phyloP scores from a whole-genome alignment of 2,113 vertebrate species.

The Psilopsiagon aymara region DNA sequence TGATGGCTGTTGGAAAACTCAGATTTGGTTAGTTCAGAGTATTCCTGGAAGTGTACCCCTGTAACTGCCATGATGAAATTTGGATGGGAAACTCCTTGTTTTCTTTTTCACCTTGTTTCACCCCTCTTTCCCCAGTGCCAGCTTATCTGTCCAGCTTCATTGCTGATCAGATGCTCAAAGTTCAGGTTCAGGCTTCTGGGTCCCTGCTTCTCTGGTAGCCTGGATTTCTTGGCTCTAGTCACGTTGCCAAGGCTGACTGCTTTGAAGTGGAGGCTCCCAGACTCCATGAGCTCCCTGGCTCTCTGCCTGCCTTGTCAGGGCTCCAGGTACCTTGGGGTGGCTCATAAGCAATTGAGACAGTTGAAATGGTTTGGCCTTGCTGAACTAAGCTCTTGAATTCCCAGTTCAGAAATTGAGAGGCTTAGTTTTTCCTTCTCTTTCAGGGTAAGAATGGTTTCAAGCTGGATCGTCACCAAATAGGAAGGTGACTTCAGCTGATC shows the following conservation, averaged over 20 bases:
- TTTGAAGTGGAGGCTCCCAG: slow-evolving; percentile 30
- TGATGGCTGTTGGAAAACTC: accelerated
- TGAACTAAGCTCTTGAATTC: background rate
- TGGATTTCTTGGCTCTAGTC: background rate
- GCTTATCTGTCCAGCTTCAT: background rate
- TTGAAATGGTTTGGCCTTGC: accelerated
- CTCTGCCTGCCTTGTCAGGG: background rate
- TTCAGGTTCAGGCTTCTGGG: background rate
- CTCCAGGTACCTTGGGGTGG: background rate
- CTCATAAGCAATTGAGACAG: background rate
- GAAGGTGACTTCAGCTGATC: background rate
- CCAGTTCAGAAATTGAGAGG: background rate
- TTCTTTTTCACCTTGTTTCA: background rate
- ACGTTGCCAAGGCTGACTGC: background rate
- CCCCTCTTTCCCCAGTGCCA: background rate
- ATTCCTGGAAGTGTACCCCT: background rate
- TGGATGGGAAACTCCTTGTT: background rate
- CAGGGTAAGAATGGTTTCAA: background rate
- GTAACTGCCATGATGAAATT: background rate
- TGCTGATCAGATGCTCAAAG: background rate
- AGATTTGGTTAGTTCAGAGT: background rate
- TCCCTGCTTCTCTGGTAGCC: background rate
- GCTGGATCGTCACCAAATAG: background rate
- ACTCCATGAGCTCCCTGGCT: background rate
- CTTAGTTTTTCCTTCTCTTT: background rate